Evolutionary conservation across 2,113 vertebrate species (phyloP).

Genomic region (Carassius gibelio): DNA sequence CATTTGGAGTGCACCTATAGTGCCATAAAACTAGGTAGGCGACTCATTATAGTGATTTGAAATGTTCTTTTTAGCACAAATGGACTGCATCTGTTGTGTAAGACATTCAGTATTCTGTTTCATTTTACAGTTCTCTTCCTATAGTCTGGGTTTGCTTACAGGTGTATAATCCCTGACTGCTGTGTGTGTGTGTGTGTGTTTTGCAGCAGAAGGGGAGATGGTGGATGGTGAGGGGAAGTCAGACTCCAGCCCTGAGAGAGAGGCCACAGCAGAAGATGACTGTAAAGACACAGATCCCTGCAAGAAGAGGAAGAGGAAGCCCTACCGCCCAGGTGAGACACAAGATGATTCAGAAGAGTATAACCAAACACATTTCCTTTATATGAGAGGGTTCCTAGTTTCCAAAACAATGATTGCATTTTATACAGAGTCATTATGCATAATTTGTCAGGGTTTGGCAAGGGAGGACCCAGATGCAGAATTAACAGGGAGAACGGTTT

Average conservation of each 20-base stretch:
- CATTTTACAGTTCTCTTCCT: not conserved
- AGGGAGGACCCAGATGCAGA: no score
- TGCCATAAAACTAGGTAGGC: not conserved
- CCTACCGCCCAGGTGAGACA: constrained; percentile 97
- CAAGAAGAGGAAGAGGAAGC: constrained; percentile 98
- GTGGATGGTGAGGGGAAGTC: constrained; percentile 96
- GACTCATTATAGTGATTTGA: not conserved
- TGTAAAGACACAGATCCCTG: constrained; percentile 84
- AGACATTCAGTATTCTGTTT: not conserved
- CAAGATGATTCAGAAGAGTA: not conserved
- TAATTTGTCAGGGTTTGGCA: not conserved
- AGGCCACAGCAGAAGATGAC: constrained; percentile 86
- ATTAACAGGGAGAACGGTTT: no score
- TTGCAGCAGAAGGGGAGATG: constrained; percentile 85
- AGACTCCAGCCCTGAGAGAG: constrained; percentile 95
- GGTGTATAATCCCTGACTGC: not conserved
- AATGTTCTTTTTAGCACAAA: not conserved
- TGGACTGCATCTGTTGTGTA: not conserved
- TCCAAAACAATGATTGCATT: not conserved
- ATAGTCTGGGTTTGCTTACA: not conserved
- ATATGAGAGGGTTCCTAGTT: not conserved
- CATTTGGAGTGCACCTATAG: not conserved
- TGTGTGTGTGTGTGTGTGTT: not conserved
- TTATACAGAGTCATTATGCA: not conserved
- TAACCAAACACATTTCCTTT: not conserved